Evolutionary conservation across 2,113 vertebrate genomes (phyloP), one percentile per base, ranked within the genome.

Genomic region (Dipodomys spectabilis): DNA sequence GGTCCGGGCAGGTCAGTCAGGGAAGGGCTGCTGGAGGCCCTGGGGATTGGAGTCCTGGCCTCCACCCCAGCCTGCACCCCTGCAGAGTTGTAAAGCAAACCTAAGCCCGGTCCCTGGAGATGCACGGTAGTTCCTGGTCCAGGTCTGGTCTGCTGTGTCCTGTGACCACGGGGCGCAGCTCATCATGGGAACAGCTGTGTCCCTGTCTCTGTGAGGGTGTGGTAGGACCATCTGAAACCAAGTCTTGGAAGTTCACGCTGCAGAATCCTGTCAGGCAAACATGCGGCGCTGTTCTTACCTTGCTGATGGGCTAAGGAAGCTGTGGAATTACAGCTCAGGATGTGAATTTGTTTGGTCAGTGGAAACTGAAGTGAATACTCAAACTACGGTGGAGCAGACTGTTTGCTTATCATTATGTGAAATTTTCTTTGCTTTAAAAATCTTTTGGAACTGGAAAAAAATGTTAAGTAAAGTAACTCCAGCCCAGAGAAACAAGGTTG

Each of bases 361-460:
- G 62, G 27, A 27, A 67, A 30, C 6, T 1, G 10, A 45, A 74
- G 49, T 11, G 25, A 19, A 30, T 4, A 28, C 16, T 49, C 8
- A 0, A 11, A 18, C 15, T 4, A 2, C 1, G n/a, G 11, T 13
- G 28, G 83, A 45, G 60, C 18, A 30, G 2, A 4, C 0, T 25
- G 15, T 27, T 45, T 10, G 20, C 45, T 73, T 7, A 64, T 25
- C 68, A 4, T 69, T 3, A 8, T 6, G 44, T 65, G 12, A 25
- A 23, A 5, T 0, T 1, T 64, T 79, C 67, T 39, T 74, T 8
- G 0, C 27, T 0, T 81, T n/a, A 22, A 30, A 19, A 10, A n/a
- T 1, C 53, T 57, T 57, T 57, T 57, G 53, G 53, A 57, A 57
- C 53, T 57, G 53, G 53, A 57, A 57, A 13, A 57, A 13, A 57